Conservation (phyloP, 2,888 invertebrate species). For the Melanostoma mellinum region DNA sequence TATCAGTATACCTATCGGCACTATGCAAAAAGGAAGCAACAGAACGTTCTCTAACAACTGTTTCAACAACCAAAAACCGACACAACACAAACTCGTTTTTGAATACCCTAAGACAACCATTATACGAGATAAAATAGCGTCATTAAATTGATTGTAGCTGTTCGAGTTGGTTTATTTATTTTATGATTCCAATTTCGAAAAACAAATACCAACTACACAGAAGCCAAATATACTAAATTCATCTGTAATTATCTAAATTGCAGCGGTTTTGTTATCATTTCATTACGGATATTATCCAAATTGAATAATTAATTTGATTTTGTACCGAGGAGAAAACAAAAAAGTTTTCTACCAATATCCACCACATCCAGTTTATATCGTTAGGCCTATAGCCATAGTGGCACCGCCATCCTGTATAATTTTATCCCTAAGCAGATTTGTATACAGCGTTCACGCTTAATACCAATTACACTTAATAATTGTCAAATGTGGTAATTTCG, state of each 20-base stretch:
- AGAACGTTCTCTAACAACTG: too few species aligned
- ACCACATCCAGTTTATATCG: conserved; percentile 15
- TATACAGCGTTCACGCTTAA: conserved; percentile 29
- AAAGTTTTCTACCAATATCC: conserved; percentile 5
- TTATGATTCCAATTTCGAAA: conserved; percentile 13
- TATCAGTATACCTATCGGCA: too few species aligned
- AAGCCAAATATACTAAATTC: not conserved
- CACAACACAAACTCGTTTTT: too few species aligned
- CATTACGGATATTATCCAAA: conserved; percentile 47
- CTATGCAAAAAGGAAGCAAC: too few species aligned
- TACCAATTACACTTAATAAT: conserved; percentile 61
- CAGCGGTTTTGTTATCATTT: conserved; percentile 47
- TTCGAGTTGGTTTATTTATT: not conserved
- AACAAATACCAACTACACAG: not conserved
- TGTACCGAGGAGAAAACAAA: not conserved
- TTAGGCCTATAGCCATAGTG: conserved; percentile 2
- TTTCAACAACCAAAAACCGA: too few species aligned
- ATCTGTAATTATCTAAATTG: conserved; percentile 46
- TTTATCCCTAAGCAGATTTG: conserved; percentile 19
- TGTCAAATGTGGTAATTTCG: conserved; percentile 55
- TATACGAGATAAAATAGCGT: too few species aligned
- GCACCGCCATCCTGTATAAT: conserved; percentile 21
- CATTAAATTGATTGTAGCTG: too few species aligned
- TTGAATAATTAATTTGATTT: conserved; percentile 61
- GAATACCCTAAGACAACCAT: too few species aligned